Base-by-base conservation (phyloP, 2,888 invertebrate species). In the Antheraea yamamai region DNA sequence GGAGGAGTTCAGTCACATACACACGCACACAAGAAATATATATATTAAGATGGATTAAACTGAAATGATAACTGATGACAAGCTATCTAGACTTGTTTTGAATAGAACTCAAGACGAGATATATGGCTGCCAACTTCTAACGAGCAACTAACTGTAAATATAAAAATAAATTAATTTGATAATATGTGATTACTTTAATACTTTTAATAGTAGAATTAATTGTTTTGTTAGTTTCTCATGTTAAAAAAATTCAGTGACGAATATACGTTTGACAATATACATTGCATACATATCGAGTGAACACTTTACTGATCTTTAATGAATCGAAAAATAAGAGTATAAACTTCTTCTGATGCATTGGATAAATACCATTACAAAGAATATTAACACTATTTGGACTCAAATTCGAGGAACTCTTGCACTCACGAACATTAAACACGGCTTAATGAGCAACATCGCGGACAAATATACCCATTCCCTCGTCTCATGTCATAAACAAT, bases 401-500 rank as follows among this genome's bases (percentile, higher is more conserved):
- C 39, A 39, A 61, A 30, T 68, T 70, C 73, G 39, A 72, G 68
- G 68, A 68, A 75, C 66, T 68, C 61, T 72, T 68, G 74, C 72
- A 76, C 80, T 81, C 79, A 76, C 77, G 74, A 76, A 80, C 80
- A 78, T 83, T 84, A 81, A 83, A 81, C 81, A 82, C 80, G 78
- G 80, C 79, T 77, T 76, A 78, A 70, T 78, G 20, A 58, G 61
- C 77, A 80, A 81, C 80, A 81, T 80, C 81, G 75, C 77, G 80
- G 76, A 75, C 75, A 80, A 87, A 87, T 84, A 87, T 84, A 86
- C 85, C 85, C 80, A 85, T 83, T 85, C 81, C 84, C 83, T 87
- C 87, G 87, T 87, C 81, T 83, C 85, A 85, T 84, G 80, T 86
- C 88, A 89, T 91, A 90, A 91, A 91, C 81, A 79, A 75, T 80